Conservation (phyloP, 2,888 invertebrate genomes). For the Tolmerus cingulatus region DNA sequence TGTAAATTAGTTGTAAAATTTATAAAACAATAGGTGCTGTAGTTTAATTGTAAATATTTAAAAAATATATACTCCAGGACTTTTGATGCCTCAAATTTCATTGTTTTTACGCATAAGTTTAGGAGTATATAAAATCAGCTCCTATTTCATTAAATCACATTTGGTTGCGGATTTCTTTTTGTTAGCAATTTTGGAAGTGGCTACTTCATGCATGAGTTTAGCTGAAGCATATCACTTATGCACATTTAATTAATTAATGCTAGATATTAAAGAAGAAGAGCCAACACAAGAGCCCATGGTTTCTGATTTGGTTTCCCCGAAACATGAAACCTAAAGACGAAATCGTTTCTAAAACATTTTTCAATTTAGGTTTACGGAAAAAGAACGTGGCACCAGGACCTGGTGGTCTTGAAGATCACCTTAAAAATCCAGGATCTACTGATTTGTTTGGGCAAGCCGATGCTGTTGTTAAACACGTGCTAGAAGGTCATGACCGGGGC, state of each 20-base stretch:
- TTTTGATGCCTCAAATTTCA: background rate
- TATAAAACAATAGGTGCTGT: no score
- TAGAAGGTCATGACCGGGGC: conserved; percentile 95
- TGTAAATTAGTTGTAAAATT: no score
- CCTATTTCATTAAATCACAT: background rate
- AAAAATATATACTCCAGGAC: background rate
- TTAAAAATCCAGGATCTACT: conserved; percentile 84
- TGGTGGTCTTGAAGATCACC: conserved; percentile 85
- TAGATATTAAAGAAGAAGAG: background rate
- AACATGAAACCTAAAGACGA: background rate
- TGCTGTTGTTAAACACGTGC: conserved; percentile 88
- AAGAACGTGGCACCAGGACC: conserved; percentile 98
- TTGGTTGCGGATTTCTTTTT: background rate
- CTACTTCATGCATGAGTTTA: background rate
- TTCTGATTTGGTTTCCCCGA: conserved; percentile 51
- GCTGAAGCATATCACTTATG: background rate
- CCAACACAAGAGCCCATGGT: conserved; percentile 41
- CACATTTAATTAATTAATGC: background rate
- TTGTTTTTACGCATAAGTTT: background rate
- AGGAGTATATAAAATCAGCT: background rate
- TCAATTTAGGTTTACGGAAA: conserved; percentile 77
- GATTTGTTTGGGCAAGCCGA: conserved; percentile 96
- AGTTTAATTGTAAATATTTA: background rate
- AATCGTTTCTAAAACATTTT: background rate
- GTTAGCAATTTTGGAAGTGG: background rate